phyloP scores from a whole-genome alignment of 2,888 invertebrate genomes.

The Labia minor region DNA sequence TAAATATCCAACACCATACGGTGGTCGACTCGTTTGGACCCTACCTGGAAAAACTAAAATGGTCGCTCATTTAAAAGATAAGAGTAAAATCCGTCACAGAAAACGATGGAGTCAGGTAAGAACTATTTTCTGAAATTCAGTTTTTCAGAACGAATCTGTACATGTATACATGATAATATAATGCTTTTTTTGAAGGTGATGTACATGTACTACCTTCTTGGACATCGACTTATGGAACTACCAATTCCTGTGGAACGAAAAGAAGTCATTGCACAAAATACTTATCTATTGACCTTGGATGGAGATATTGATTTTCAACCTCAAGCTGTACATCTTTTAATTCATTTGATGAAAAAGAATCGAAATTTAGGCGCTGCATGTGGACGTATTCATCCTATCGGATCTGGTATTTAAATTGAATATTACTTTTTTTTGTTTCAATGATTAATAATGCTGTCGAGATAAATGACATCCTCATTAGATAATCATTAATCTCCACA shows the following conservation, averaged over 20 bases:
- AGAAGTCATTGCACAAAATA: conserved; percentile 64
- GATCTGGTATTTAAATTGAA: conserved; percentile 46
- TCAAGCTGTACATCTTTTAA: conserved; percentile 60
- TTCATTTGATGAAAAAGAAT: conserved; percentile 80
- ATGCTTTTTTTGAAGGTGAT: conserved; percentile 49
- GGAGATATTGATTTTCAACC: conserved; percentile 85
- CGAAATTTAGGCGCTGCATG: conserved; percentile 69
- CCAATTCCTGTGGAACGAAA: conserved; percentile 48
- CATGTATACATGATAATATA: too few species aligned
- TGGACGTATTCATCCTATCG: conserved; percentile 81
- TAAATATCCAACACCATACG: conserved; percentile 73
- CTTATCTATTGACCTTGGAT: conserved; percentile 71
- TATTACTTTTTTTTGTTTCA: too few species aligned
- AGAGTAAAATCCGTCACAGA: conserved; percentile 73
- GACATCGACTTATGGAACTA: conserved; percentile 63
- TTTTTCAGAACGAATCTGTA: too few species aligned
- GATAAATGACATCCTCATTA: too few species aligned
- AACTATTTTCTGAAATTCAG: neutral
- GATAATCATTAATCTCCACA: too few species aligned
- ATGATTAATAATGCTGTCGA: too few species aligned
- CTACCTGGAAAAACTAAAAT: conserved; percentile 76
- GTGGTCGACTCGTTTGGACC: conserved; percentile 72
- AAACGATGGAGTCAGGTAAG: conserved; percentile 84
- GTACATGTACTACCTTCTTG: conserved; percentile 89
- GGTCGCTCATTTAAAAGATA: conserved; percentile 81